Conservation (phyloP, 2,113 vertebrate genomes). For the Amphilophus citrinellus region DNA sequence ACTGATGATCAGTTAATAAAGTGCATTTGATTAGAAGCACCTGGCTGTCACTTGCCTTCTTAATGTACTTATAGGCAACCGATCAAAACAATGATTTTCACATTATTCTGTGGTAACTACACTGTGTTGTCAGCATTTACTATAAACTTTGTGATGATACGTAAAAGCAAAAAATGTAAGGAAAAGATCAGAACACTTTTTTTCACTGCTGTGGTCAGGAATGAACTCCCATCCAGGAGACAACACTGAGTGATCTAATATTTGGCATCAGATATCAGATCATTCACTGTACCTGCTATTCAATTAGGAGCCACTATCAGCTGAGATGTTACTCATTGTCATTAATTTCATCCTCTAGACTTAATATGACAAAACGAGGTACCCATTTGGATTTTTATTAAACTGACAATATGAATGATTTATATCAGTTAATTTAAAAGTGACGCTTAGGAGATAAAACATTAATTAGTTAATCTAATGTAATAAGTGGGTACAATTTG, state of each 20-base stretch:
- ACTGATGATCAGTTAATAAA: neutral
- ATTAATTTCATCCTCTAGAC: neutral
- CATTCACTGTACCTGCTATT: neutral
- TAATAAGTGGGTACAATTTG: neutral
- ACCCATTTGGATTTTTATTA: neutral
- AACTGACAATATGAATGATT: slow-evolving; percentile 20
- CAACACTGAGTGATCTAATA: neutral
- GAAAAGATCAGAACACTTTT: neutral
- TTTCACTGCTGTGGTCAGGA: neutral
- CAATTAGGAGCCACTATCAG: slow-evolving; percentile 12
- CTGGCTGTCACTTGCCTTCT: neutral
- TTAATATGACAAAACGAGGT: neutral
- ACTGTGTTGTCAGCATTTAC: neutral
- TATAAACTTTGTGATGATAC: neutral
- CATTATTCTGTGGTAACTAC: too few relatives aligned
- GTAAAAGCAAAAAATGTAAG: neutral
- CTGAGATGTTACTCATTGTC: slow-evolving; percentile 15
- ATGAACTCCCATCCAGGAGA: neutral
- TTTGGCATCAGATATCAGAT: neutral
- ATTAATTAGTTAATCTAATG: slow-evolving; percentile 9
- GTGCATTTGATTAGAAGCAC: neutral
- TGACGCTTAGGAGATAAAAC: neutral
- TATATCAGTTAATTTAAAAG: slow-evolving; percentile 12
- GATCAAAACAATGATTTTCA: neutral
- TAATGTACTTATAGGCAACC: neutral